Evolutionary conservation across 1,140 invertebrate genomes (phyloP), one percentile per base, ranked within the genome.

Genomic region (Panagrolaimus sp.): DNA sequence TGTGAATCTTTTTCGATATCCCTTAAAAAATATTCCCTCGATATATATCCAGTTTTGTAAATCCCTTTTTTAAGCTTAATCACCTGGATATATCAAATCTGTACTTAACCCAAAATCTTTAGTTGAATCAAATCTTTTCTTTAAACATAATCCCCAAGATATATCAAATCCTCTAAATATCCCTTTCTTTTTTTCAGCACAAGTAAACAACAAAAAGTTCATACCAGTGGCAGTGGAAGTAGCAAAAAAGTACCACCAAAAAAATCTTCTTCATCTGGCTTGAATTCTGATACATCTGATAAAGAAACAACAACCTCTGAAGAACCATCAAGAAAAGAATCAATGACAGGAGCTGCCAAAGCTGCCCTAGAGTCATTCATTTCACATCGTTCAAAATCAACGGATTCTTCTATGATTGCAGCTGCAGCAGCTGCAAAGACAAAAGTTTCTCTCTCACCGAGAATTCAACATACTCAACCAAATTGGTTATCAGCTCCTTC

Each of bases 131-230:
- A 38, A 38, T 38, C 31, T 7, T 38, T 38, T 38, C 7, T 7
- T 7, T 7, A 38, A 2, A 38, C 7, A 2, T 38, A 4, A 38
- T n/a, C n/a, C n/a, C 31, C 31, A 38, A 7, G 31, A 38, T 38
- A 4, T 38, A 38, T 38, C 31, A 38, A 38, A 38, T 38, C 31
- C 31, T 7, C 7, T 38, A 4, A 14, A 20, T n/a, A n/a, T n/a
- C n/a, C n/a, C n/a, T n/a, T n/a, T n/a, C n/a, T n/a, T n/a, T n/a
- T n/a, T 25, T 14, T 23, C 3, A 43, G 23, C 25, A 25, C 25
- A 70, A 64, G 23, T 13, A 46, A 70, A 47, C 43, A 72, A 57
- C 38, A 72, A 8, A 67, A 53, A 11, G 47, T 16, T 23, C 67
- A 23, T 42, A 51, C 16, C 31, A 68, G 31, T 43, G 44, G 31